Conservation (phyloP, 2,797 vertebrate genomes). For the Gambelia wislizenii region DNA sequence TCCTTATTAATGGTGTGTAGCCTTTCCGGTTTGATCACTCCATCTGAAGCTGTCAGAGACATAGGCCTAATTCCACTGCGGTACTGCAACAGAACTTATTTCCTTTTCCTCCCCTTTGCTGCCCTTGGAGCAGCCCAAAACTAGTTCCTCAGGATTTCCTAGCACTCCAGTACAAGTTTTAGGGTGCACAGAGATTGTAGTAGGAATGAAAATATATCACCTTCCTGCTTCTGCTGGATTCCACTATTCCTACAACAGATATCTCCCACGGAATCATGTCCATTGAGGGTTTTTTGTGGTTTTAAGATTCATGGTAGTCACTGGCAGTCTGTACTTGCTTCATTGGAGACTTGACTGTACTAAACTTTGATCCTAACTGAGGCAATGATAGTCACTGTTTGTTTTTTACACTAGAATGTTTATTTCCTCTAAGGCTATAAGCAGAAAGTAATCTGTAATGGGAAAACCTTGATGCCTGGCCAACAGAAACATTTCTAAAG, state of each 20-base stretch:
- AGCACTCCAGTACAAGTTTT: neutral
- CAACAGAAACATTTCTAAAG: conserved; percentile 15
- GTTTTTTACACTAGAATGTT: neutral
- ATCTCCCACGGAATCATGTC: neutral
- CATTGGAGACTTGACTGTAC: neutral
- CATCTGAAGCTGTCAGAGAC: neutral
- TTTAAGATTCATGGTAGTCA: neutral
- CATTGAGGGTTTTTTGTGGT: neutral
- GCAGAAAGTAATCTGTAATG: neutral
- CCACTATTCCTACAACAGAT: neutral
- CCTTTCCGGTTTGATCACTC: neutral
- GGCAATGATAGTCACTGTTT: neutral
- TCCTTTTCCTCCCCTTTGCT: neutral
- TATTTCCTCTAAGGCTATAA: neutral
- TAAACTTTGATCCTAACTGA: neutral
- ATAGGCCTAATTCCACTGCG: neutral
- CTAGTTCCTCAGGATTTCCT: neutral
- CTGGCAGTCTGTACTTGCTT: conserved; percentile 21
- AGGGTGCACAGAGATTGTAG: neutral
- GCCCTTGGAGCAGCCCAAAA: neutral
- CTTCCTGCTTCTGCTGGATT: neutral
- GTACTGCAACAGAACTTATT: neutral
- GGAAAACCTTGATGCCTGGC: conserved; percentile 15
- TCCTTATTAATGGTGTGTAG: conserved; percentile 7
- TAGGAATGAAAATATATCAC: neutral